A percentile compares a stretch with the other conserved stretches of the same genome.
phyloP scores from a whole-genome alignment of 2,113 vertebrate species.

The Hystrix brachyura region DNA sequence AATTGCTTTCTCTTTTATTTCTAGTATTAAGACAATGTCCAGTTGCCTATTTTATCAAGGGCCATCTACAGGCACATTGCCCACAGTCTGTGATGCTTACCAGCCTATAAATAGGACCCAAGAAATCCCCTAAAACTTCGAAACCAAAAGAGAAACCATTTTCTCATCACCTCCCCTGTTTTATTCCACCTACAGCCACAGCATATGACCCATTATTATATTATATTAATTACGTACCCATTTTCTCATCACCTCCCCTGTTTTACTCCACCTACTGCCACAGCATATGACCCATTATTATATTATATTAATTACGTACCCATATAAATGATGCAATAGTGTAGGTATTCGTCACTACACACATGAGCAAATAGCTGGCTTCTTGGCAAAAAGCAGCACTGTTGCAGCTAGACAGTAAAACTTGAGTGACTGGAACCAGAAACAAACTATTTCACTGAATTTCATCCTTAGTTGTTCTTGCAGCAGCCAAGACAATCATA shows the following conservation, averaged over 20 bases:
- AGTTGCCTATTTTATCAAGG: constrained; percentile 18
- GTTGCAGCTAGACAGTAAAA: neutral
- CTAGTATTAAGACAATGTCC: neutral
- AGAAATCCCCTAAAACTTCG: neutral
- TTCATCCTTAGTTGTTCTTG: neutral
- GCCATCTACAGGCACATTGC: neutral
- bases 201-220: neutral
- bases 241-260: neutral
- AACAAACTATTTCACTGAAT: neutral
- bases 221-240: neutral
- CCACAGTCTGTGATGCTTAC: neutral
- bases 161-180: neutral
- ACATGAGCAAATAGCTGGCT: neutral
- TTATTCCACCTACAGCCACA: neutral
- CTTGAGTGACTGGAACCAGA: neutral
- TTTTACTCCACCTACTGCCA: neutral
- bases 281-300: neutral
- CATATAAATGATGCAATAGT: neutral
- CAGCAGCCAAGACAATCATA: neutral
- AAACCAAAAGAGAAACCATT: neutral
- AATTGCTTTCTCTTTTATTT: constrained; percentile 37
- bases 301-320: neutral
- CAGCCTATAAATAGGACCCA: neutral
- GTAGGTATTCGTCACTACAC: neutral
- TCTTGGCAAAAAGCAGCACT: neutral